Evolutionary conservation across 2,797 vertebrate genomes (phyloP).

Genomic region (Hemitrygon akajei): DNA sequence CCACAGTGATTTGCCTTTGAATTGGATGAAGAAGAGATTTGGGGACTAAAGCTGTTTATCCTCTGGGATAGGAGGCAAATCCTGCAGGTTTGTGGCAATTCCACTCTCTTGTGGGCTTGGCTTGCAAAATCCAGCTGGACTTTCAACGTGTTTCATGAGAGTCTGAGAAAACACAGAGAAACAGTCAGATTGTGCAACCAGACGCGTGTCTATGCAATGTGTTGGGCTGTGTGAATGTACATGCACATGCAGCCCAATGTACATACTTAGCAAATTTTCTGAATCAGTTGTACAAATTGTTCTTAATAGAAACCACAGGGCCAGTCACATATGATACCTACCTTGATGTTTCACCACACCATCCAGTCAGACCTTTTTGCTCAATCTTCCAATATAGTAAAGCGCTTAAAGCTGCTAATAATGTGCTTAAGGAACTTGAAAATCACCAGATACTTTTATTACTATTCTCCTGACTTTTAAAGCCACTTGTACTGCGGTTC

Average conservation of each 20-base stretch:
- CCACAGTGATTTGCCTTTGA: no score
- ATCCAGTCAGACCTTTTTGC: neutral
- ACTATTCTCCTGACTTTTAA: no score
- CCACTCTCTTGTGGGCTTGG: neutral
- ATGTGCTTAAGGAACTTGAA: no score
- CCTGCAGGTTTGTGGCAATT: neutral
- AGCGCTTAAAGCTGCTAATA: no score
- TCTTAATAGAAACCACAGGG: neutral
- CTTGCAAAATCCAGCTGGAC: neutral
- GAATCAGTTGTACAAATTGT: neutral
- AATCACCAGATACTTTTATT: no score
- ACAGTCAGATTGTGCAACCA: neutral
- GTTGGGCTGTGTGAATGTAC: neutral
- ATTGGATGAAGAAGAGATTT: neutral
- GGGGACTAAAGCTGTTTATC: neutral
- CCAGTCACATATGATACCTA: neutral
- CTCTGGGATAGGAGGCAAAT: slow-evolving; percentile 9
- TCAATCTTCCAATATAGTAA: neutral
- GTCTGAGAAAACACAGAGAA: neutral
- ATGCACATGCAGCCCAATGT: no score
- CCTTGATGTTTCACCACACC: neutral
- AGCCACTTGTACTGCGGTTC: no score
- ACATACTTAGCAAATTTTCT: no score
- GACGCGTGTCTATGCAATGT: neutral
- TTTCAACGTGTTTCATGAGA: neutral